Conservation (phyloP, 1,140 invertebrate species). For the Leguminivora glycinivorella region DNA sequence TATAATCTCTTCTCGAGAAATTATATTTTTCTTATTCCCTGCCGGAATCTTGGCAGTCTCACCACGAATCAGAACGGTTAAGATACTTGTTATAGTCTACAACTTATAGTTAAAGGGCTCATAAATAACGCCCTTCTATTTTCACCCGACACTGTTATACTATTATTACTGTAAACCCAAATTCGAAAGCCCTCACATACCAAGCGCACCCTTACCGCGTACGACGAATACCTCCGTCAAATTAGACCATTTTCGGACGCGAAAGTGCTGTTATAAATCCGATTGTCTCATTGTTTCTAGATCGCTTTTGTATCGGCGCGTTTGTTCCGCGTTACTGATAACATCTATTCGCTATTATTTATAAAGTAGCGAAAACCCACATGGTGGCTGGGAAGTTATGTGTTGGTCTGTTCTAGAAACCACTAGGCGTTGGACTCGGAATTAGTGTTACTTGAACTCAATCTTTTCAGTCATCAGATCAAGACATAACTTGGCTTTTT, state of each 20-base stretch:
- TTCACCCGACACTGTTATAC: not conserved
- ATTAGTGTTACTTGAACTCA: too few relatives aligned
- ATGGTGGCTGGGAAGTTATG: not conserved
- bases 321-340: conserved; percentile 23
- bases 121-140: too few relatives aligned
- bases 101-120: too few relatives aligned
- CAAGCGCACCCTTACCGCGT: conserved; percentile 6
- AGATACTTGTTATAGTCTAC: too few relatives aligned
- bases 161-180: not conserved
- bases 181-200: not conserved
- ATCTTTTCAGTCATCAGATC: too few relatives aligned
- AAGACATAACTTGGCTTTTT: too few relatives aligned
- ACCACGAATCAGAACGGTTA: too few relatives aligned
- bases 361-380: not conserved
- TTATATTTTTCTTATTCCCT: too few relatives aligned
- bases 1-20: too few relatives aligned
- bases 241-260: conserved; percentile 63
- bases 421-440: too few relatives aligned
- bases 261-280: conserved; percentile 65
- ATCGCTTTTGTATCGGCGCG: conserved; percentile 23
- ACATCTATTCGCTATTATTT: conserved; percentile 17
- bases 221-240: conserved; percentile 44
- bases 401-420: not conserved
- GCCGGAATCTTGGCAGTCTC: too few relatives aligned
- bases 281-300: conserved; percentile 46